phyloP scores from a whole-genome alignment of 2,888 invertebrate genomes.

The Alitta virens region DNA sequence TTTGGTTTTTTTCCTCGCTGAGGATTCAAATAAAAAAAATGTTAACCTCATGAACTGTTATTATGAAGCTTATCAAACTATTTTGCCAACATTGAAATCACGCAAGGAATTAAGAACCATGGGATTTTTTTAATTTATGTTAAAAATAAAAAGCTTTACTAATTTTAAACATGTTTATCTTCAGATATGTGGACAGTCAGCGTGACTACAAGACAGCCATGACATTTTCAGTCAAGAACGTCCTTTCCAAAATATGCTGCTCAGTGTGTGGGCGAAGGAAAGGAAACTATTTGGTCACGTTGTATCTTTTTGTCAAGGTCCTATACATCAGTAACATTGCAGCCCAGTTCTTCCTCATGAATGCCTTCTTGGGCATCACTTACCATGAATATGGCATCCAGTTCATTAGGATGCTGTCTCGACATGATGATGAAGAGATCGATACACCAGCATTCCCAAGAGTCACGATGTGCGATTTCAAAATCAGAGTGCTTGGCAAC shows the following conservation, averaged over 20 bases:
- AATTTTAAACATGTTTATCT: too few relatives aligned
- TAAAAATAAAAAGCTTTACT: too few relatives aligned
- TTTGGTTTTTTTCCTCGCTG: too few relatives aligned
- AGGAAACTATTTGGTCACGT: slow-evolving; percentile 58
- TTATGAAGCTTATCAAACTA: too few relatives aligned
- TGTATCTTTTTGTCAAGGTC: slow-evolving; percentile 57
- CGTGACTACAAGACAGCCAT: slow-evolving; percentile 40
- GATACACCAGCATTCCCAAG: slow-evolving; percentile 54
- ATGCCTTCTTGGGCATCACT: slow-evolving; percentile 57
- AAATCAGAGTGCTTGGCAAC: slow-evolving; percentile 47
- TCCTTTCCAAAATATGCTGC: slow-evolving; percentile 8
- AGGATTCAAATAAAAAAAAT: too few relatives aligned
- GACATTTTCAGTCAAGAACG: slow-evolving; percentile 37
- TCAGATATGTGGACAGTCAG: slow-evolving; percentile 29
- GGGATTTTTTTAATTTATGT: too few relatives aligned
- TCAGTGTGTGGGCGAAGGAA: slow-evolving; percentile 49
- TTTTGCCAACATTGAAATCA: too few relatives aligned
- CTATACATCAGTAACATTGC: slow-evolving; percentile 57
- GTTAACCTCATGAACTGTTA: too few relatives aligned
- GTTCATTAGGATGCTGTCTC: slow-evolving; percentile 57
- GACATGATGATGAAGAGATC: slow-evolving; percentile 54
- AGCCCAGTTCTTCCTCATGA: slow-evolving; percentile 58
- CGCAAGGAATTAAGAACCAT: too few relatives aligned
- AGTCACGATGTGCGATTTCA: slow-evolving; percentile 57
- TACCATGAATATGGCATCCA: slow-evolving; percentile 57